These are phyloP conservation scores for Delia radicum DNA, from an alignment of 1,140 invertebrate genomes.

Conservation along the genomic window DNA sequence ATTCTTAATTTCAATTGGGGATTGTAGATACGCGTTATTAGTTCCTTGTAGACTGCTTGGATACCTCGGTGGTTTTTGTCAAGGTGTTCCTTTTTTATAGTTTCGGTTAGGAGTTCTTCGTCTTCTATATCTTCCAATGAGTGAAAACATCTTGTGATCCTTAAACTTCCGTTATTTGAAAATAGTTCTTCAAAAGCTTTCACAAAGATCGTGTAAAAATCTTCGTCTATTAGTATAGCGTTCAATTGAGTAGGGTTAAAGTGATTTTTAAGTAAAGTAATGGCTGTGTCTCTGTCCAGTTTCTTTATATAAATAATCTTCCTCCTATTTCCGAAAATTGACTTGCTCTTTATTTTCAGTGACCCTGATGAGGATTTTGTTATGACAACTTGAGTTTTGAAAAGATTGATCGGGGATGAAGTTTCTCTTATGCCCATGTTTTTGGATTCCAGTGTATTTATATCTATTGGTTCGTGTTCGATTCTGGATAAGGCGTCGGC, in stretches of 20 bases:
- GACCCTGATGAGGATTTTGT: neutral
- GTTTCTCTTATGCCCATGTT: neutral
- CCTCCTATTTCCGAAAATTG: neutral
- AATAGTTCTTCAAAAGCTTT: too few relatives aligned
- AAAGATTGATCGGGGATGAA: neutral
- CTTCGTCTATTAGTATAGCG: too few relatives aligned
- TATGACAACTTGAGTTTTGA: neutral
- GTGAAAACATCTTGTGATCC: too few relatives aligned
- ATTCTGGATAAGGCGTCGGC: neutral
- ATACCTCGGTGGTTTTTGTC: slow-evolving; percentile 20
- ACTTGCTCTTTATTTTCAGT: neutral
- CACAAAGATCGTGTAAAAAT: too few relatives aligned
- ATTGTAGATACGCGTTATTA: too few relatives aligned
- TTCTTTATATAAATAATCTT: neutral
- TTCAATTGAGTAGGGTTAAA: too few relatives aligned
- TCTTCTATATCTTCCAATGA: neutral
- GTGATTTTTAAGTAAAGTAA: too few relatives aligned
- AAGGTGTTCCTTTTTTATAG: too few relatives aligned
- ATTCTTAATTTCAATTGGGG: slow-evolving; percentile 2
- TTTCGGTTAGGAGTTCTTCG: too few relatives aligned
- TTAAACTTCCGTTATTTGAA: too few relatives aligned
- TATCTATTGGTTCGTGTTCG: neutral
- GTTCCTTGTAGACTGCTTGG: too few relatives aligned
- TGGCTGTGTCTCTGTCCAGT: neutral
- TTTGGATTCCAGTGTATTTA: neutral